Evolutionary conservation across 1,140 invertebrate genomes (phyloP), one percentile per base, ranked within the genome.

Genomic region (Dendrolimus kikuchii): DNA sequence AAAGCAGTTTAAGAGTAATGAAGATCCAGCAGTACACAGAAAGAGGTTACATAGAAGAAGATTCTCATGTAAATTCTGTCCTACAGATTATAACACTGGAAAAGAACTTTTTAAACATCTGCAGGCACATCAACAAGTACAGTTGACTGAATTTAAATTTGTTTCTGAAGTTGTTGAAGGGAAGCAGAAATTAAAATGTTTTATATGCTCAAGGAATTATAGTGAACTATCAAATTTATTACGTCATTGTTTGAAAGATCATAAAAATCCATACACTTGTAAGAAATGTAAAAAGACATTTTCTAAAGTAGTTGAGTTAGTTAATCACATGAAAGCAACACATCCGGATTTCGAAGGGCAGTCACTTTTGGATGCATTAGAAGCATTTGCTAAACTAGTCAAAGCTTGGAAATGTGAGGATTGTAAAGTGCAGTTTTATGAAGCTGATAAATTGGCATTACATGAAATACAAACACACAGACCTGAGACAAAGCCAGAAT

Each of bases 341-440:
- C 81, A 86, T 50, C 80, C 81, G 0, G 80, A 86, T 51, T 68
- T 83, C 0, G 79, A 79, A 67, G 71, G 74, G 0, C 73, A 83
- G 38, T 83, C 78, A 0, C 78, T 86, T n/a, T 53, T 86, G 40
- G 71, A 83, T 53, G 80, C 82, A 10, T 53, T 86, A 5, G 78
- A 86, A 64, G 83, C 81, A 0, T 83, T 84, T 52, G 81, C 80
- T 0, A 77, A 77, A 51, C 59, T 86, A 40, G 75, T 81, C 0
- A 73, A 77, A 54, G 80, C 77, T 8, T 86, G 83, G 83, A 86
- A 86, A 57, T 86, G 83, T 49, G 77, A 85, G 37, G 80, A 85
- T 44, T 86, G 83, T 52, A 71, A 77, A 6, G 37, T 83, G 8
- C 83, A 86, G 47, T 86, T 85, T 53, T 71, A 80, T n/a, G 74